phyloP scores from a whole-genome alignment of 2,888 invertebrate species.

The Hipparchia sbordonii region DNA sequence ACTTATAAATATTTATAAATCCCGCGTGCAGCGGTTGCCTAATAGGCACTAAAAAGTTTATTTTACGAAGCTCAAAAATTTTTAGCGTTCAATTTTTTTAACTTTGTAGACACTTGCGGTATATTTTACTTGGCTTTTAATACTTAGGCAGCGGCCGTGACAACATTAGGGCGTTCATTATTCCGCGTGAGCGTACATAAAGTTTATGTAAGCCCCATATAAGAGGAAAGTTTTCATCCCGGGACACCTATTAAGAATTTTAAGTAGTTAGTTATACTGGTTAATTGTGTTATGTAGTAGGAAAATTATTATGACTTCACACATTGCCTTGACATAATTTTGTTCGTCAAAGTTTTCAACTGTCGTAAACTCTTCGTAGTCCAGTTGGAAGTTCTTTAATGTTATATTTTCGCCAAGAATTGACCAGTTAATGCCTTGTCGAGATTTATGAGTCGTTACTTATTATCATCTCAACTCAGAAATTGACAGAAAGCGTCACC shows the following conservation, averaged over 20 bases:
- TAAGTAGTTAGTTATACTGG: constrained; percentile 23
- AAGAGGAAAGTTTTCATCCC: constrained; percentile 35
- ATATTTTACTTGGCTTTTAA: constrained; percentile 15
- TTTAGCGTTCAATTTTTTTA: constrained; percentile 10
- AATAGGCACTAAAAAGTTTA: too few relatives aligned
- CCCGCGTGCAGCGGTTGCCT: too few relatives aligned
- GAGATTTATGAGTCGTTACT: too few relatives aligned
- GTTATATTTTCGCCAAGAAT: too few relatives aligned
- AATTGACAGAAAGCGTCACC: too few relatives aligned
- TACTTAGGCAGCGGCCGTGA: constrained; percentile 30
- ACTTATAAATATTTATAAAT: too few relatives aligned
- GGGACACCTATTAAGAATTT: constrained; percentile 32
- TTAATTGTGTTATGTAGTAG: constrained; percentile 15
- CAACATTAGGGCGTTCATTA: constrained; percentile 35
- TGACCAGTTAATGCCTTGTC: too few relatives aligned
- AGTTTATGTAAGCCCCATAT: constrained; percentile 25
- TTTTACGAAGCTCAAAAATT: background rate
- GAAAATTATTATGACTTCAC: constrained; percentile 12
- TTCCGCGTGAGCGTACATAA: constrained; percentile 24
- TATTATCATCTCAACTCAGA: too few relatives aligned
- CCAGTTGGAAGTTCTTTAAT: too few relatives aligned
- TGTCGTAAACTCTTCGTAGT: background rate
- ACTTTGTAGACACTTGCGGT: constrained; percentile 19
- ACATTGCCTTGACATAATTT: constrained; percentile 3
- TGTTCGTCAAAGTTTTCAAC: background rate